Conservation (phyloP, 2,888 invertebrate species). For the Polydrusus pterygomalis region DNA sequence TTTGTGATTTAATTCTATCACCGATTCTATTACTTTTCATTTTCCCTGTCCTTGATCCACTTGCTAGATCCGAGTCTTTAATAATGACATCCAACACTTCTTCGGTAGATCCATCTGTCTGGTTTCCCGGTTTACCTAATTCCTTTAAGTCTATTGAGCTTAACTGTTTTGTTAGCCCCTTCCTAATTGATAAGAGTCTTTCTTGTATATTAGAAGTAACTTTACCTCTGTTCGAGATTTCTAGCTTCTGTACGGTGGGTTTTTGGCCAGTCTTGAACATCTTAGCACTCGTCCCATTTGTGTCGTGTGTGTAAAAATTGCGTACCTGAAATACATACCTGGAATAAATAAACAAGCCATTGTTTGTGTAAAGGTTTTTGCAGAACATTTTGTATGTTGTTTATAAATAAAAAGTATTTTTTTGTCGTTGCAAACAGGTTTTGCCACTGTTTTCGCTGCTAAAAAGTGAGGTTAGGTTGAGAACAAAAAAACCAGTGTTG, state of each 20-base stretch:
- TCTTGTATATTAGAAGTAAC: not conserved
- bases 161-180: not conserved
- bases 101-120: not conserved
- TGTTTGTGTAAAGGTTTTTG: constrained; percentile 12
- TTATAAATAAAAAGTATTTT: not conserved
- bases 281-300: not conserved
- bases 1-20: not conserved
- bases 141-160: not conserved
- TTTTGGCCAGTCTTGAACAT: not conserved
- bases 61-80: not conserved
- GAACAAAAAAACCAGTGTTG: too few species aligned
- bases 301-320: not conserved
- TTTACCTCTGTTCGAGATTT: not conserved
- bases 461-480: too few species aligned
- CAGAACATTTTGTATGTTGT: constrained; percentile 15
- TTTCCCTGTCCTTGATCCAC: not conserved
- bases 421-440: too few species aligned
- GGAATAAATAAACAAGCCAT: constrained; percentile 30
- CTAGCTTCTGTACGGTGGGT: not conserved
- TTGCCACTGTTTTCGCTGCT: too few species aligned
- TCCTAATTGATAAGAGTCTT: not conserved
- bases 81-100: not conserved
- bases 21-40: not conserved
- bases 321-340: constrained; percentile 24
- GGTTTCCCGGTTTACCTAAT: not conserved